Conservation (phyloP, 2,797 vertebrate species). For the Rhyacichthys aspro region DNA sequence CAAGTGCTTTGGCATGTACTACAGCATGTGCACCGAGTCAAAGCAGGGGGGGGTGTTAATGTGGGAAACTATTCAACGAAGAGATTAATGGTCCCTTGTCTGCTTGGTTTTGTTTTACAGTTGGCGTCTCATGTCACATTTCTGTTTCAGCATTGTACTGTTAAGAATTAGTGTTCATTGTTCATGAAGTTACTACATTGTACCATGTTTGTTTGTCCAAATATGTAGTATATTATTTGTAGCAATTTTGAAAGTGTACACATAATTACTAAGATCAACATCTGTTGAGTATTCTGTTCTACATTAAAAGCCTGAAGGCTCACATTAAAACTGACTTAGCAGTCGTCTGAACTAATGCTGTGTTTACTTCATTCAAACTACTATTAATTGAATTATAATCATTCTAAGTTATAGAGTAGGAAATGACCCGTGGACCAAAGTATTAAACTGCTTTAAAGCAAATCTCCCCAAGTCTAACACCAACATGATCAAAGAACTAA, state of each 20-base stretch:
- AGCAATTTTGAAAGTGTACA: conserved; percentile 23
- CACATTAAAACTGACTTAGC: conserved; percentile 7
- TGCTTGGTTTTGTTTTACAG: conserved; percentile 53
- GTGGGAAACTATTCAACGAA: conserved; percentile 68
- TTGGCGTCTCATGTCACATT: conserved; percentile 60
- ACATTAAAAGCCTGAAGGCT: conserved; percentile 12
- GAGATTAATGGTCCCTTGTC: conserved; percentile 65
- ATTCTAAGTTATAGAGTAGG: conserved; percentile 19
- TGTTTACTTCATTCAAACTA: conserved; percentile 17
- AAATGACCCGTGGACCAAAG: conserved; percentile 12
- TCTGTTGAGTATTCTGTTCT: conserved; percentile 15
- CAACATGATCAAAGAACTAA: not conserved
- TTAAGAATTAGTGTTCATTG: conserved; percentile 12
- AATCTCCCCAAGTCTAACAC: not conserved
- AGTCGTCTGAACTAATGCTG: conserved; percentile 17
- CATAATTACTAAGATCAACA: conserved; percentile 26
- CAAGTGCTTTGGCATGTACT: conserved; percentile 48
- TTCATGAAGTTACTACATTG: conserved; percentile 6
- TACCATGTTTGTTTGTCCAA: conserved; percentile 18
- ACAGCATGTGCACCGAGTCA: conserved; percentile 33
- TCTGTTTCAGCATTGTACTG: conserved; percentile 25
- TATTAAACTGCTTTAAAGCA: conserved; percentile 23
- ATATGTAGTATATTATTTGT: conserved; percentile 7
- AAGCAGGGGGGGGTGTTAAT: conserved; percentile 54
- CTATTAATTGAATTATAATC: conserved; percentile 20